These are phyloP conservation scores for Leptosomus discolor DNA, from an alignment of 2,113 vertebrate species.

Conservation along the genomic window DNA sequence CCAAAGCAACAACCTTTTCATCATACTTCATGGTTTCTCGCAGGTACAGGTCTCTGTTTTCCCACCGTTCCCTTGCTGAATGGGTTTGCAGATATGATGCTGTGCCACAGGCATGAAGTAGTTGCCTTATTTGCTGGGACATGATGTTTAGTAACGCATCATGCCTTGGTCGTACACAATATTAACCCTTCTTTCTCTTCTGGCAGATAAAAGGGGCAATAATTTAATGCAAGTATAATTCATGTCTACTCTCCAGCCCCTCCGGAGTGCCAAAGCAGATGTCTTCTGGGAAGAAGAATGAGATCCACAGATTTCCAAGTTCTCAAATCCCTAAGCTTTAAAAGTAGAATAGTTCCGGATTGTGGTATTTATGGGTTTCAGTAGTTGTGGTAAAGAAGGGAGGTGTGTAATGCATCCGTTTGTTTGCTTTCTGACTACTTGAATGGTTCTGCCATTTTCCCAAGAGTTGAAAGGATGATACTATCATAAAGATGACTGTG, in stretches of 20 bases:
- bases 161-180: background rate
- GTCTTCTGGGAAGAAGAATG: background rate
- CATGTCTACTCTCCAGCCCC: background rate
- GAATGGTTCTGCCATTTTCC: conserved; percentile 32
- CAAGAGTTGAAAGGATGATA: conserved; percentile 40
- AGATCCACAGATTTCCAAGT: background rate
- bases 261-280: background rate
- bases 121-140: background rate
- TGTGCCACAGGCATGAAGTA: background rate
- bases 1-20: background rate
- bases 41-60: background rate
- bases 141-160: background rate
- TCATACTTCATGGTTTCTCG: background rate
- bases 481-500: background rate
- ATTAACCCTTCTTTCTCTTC: background rate
- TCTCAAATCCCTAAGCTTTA: background rate
- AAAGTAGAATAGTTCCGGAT: background rate
- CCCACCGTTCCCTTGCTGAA: background rate
- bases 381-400: background rate
- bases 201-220: background rate
- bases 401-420: background rate
- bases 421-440: conserved; percentile 2
- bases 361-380: background rate
- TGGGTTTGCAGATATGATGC: background rate
- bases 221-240: background rate